These are phyloP conservation scores for Lasiurus borealis DNA, from an alignment of 2,113 vertebrate species.

Conservation along the genomic window DNA sequence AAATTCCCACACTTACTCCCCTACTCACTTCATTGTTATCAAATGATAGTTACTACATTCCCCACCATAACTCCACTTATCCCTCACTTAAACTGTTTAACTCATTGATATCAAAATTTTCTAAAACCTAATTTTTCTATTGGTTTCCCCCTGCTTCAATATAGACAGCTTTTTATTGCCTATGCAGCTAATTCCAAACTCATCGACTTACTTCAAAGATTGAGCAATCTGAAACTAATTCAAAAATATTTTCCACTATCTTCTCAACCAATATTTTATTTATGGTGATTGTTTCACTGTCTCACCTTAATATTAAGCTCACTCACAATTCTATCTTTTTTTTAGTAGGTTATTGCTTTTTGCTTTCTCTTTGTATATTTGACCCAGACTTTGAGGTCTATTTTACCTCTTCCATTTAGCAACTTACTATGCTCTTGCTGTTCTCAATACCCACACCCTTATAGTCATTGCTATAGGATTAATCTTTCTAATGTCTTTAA, in stretches of 20 bases:
- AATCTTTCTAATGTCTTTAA: slow-evolving; percentile 36
- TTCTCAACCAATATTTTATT: not conserved
- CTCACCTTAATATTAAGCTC: not conserved
- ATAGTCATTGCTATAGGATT: not conserved
- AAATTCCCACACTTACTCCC: not conserved
- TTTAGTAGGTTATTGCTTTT: slow-evolving; percentile 10
- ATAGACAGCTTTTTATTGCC: not conserved
- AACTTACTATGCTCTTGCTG: not conserved
- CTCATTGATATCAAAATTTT: not conserved
- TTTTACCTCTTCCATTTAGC: slow-evolving; percentile 36
- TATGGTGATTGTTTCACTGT: not conserved
- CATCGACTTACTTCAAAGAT: not conserved
- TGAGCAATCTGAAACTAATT: not conserved
- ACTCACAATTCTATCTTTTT: not conserved
- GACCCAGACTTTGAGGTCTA: not conserved
- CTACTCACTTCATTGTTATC: not conserved
- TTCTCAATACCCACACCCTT: not conserved
- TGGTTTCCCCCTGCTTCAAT: not conserved
- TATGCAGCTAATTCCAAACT: not conserved
- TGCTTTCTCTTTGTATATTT: slow-evolving; percentile 3
- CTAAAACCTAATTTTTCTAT: not conserved
- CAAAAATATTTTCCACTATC: not conserved
- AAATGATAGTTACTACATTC: not conserved
- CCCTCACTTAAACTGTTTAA: not conserved
- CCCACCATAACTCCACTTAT: not conserved